phyloP scores from a whole-genome alignment of 2,113 vertebrate species.

The Haliaeetus leucogaster region DNA sequence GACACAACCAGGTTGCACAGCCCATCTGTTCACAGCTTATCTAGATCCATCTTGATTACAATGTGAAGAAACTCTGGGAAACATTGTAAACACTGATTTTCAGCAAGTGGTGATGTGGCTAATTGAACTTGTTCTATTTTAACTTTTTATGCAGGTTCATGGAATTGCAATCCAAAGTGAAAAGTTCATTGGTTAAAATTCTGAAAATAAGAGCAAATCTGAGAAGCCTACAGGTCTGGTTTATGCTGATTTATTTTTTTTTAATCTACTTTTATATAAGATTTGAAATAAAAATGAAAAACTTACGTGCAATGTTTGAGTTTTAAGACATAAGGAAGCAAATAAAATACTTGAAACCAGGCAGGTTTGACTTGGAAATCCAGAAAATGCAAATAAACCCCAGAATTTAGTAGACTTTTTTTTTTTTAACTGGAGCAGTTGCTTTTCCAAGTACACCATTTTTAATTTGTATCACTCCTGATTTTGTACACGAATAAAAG shows the following conservation, averaged over 20 bases:
- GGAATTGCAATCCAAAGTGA: slow-evolving; percentile 69
- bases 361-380: background rate
- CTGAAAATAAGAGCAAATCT: slow-evolving; percentile 74
- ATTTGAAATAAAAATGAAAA: background rate
- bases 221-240: slow-evolving; percentile 72
- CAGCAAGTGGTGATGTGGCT: background rate
- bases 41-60: background rate
- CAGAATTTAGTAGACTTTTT: background rate
- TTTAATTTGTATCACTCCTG: background rate
- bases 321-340: background rate
- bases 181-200: slow-evolving; percentile 69
- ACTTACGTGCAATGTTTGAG: background rate
- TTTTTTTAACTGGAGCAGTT: background rate
- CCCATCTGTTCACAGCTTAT: background rate
- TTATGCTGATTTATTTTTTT: background rate
- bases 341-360: background rate
- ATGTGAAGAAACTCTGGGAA: background rate
- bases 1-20: background rate
- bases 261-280: background rate
- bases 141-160: slow-evolving; percentile 68
- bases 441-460: background rate
- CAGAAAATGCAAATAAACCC: background rate
- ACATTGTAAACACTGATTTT: background rate
- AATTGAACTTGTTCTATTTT: background rate
- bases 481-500: background rate